Percentiles rank a stretch among this genome's conserved stretches.
phyloP scores from a whole-genome alignment of 2,113 vertebrate species.

The Actinemys pallida region DNA sequence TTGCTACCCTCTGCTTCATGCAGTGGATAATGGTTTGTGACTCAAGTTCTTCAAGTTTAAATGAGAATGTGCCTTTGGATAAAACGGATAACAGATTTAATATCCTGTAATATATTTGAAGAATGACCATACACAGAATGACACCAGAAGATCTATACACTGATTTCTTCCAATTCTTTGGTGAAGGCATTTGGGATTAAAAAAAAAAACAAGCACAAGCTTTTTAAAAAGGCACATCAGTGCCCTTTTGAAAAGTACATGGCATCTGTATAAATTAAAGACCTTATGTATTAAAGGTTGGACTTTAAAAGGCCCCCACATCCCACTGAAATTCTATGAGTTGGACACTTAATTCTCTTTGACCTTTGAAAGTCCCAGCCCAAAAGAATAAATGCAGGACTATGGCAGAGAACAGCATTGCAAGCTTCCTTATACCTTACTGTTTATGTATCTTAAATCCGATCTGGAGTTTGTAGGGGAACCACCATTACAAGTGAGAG shows the following conservation, averaged over 20 bases:
- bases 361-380: not conserved
- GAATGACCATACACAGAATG: fast-evolving
- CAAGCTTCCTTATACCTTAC: not conserved
- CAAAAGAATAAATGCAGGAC: not conserved
- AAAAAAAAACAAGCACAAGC: not conserved
- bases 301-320: not conserved
- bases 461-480: not conserved
- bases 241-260: not conserved
- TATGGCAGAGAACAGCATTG: not conserved
- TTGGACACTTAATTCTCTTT: not conserved
- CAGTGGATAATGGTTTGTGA: not conserved
- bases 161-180: not conserved
- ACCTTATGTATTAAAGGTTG: not conserved
- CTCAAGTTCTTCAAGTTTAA: not conserved
- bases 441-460: not conserved
- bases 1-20: not conserved
- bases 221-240: not conserved
- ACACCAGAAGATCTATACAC: not conserved
- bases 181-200: not conserved
- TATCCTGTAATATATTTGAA: not conserved
- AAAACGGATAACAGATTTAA: not conserved
- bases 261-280: not conserved
- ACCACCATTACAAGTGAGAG: not conserved
- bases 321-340: not conserved
- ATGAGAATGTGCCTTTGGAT: not conserved